Evolutionary conservation across 2,797 vertebrate species (phyloP).

Genomic region (Coccyzus lansbergi): DNA sequence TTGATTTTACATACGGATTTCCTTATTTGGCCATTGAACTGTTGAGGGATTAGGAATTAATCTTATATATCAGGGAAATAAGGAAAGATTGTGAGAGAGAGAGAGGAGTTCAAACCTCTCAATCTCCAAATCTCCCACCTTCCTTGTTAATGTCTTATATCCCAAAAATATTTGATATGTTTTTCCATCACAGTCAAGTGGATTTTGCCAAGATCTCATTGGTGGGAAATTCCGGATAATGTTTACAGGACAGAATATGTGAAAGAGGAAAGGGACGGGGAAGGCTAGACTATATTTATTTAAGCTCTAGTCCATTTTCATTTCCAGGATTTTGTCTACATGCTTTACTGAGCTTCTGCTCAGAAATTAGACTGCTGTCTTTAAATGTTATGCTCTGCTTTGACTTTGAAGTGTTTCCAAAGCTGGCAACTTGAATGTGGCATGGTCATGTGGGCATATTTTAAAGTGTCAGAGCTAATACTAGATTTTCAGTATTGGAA

Average conservation of each 20-base stretch:
- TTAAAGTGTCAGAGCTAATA: constrained; percentile 22
- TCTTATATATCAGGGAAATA: not conserved
- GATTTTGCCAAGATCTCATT: not conserved
- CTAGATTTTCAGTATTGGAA: not conserved
- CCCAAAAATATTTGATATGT: not conserved
- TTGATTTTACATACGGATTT: not conserved
- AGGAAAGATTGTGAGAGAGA: not conserved
- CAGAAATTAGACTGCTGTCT: not conserved
- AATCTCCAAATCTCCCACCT: not conserved
- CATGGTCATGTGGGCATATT: not conserved
- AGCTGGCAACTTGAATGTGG: not conserved
- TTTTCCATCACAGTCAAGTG: not conserved
- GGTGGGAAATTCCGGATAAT: not conserved
- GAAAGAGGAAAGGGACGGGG: accelerated
- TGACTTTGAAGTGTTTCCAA: constrained; percentile 23
- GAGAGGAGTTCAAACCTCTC: not conserved
- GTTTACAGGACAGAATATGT: not conserved
- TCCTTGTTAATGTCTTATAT: not conserved
- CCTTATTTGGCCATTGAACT: not conserved
- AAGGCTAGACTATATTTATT: not conserved
- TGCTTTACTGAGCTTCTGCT: constrained; percentile 1
- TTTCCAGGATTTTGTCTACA: constrained; percentile 19
- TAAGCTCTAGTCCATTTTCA: not conserved
- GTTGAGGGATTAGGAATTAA: not conserved
- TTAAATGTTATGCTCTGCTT: not conserved